These are phyloP conservation scores for Drosophila littoralis DNA, from an alignment of 1,140 invertebrate species.

Conservation along the genomic window DNA sequence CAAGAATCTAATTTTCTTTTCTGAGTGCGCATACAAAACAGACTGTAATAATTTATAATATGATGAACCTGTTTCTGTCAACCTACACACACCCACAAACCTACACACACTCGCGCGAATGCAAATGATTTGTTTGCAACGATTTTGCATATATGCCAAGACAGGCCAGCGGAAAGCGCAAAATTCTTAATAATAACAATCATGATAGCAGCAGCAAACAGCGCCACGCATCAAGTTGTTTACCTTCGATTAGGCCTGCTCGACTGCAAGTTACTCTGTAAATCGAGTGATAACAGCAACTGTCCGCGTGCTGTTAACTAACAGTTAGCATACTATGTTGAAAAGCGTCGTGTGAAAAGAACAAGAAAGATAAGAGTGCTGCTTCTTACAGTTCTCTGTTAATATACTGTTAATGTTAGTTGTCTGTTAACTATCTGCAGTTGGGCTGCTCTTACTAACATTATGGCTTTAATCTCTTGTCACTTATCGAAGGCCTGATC, in stretches of 20 bases:
- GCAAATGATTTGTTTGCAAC: slow-evolving; percentile 57
- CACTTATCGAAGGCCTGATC: no score
- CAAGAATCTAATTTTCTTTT: slow-evolving; percentile 61
- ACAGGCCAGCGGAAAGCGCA: slow-evolving; percentile 16
- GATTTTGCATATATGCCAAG: slow-evolving; percentile 32
- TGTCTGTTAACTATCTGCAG: no score
- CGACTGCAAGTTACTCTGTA: background rate
- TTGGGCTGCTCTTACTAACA: no score
- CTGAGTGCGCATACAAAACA: slow-evolving; percentile 42
- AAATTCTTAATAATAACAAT: slow-evolving; percentile 60
- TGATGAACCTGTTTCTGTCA: slow-evolving; percentile 60
- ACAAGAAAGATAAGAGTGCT: no score
- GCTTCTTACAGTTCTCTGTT: no score
- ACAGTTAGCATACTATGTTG: background rate
- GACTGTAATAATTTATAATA: slow-evolving; percentile 69
- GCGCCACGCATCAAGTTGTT: background rate
- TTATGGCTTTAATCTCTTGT: no score
- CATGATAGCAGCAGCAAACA: slow-evolving; percentile 58
- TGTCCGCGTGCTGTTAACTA: background rate
- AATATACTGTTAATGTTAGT: no score
- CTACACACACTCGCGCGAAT: slow-evolving; percentile 15
- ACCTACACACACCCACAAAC: slow-evolving; percentile 5
- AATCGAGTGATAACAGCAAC: background rate
- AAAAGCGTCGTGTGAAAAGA: no score
- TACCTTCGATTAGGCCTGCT: background rate